Evolutionary conservation across 2,113 vertebrate species (phyloP).

Genomic region (Seriola quinqueradiata): DNA sequence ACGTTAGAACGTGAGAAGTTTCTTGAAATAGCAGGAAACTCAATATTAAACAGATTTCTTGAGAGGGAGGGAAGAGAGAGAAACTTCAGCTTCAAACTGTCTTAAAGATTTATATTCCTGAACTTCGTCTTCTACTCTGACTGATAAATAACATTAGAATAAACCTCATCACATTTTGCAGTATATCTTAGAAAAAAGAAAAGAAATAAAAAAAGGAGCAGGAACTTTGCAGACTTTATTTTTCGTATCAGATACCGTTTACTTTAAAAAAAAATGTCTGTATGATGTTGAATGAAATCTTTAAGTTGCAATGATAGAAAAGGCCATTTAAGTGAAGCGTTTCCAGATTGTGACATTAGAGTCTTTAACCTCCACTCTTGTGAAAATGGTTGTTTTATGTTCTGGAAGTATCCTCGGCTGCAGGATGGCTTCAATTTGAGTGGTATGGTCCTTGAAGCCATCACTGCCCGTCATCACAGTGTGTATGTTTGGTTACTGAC

Average conservation of each 20-base stretch:
- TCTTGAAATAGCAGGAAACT: no score
- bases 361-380: background rate
- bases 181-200: no score
- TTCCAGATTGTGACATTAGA: conserved; percentile 20
- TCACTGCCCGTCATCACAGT: conserved; percentile 14
- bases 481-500: conserved; percentile 51
- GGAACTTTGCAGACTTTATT: background rate
- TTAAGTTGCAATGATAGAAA: background rate
- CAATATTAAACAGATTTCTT: background rate
- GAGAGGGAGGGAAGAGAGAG: background rate
- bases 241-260: background rate
- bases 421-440: background rate
- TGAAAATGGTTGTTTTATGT: background rate
- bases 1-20: background rate
- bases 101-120: background rate
- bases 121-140: background rate
- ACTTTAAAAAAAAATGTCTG: background rate
- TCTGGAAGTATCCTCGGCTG: background rate
- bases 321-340: background rate
- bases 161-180: no score
- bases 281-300: background rate
- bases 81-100: background rate
- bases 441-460: background rate
- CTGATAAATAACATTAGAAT: no score
- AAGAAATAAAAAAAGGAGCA: background rate